Percentiles rank a stretch among this genome's conserved stretches.
These are phyloP conservation scores for Trinorchestia longiramus DNA, from an alignment of 1,140 invertebrate genomes.

Conservation along the genomic window DNA sequence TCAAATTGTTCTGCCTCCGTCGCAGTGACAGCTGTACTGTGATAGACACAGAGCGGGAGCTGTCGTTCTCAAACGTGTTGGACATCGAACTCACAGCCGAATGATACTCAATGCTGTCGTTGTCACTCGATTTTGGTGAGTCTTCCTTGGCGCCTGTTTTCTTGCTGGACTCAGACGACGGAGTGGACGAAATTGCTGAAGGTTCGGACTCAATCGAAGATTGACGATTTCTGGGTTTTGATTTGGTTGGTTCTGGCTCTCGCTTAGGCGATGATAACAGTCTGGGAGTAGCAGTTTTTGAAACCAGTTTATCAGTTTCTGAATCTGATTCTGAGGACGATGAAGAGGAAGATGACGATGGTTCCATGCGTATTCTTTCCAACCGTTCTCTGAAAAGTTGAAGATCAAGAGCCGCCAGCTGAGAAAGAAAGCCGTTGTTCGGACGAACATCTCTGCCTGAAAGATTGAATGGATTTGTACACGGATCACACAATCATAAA, in stretches of 20 bases:
- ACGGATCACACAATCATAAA: not conserved
- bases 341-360: conserved; percentile 59
- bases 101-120: conserved; percentile 38
- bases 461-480: not conserved
- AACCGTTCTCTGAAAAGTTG: conserved; percentile 64
- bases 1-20: not conserved
- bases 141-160: not conserved
- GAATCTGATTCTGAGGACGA: conserved; percentile 39
- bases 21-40: conserved; percentile 19
- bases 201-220: conserved; percentile 21
- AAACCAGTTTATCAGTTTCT: not conserved
- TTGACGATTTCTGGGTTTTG: not conserved
- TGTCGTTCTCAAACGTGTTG: conserved; percentile 34
- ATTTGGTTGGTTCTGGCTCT: not conserved
- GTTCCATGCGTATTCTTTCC: conserved; percentile 56
- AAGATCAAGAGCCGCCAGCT: conserved; percentile 79
- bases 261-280: not conserved
- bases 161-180: not conserved
- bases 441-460: conserved; percentile 75
- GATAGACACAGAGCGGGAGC: not conserved
- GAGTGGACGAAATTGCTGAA: not conserved
- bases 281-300: conserved; percentile 42
- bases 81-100: conserved; percentile 38
- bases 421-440: conserved; percentile 84
- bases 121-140: conserved; percentile 48